A percentile compares a stretch with the other conserved stretches of the same genome.
These are phyloP conservation scores for Prosapia bicincta DNA, from an alignment of 2,888 invertebrate species.

Conservation along the genomic window DNA sequence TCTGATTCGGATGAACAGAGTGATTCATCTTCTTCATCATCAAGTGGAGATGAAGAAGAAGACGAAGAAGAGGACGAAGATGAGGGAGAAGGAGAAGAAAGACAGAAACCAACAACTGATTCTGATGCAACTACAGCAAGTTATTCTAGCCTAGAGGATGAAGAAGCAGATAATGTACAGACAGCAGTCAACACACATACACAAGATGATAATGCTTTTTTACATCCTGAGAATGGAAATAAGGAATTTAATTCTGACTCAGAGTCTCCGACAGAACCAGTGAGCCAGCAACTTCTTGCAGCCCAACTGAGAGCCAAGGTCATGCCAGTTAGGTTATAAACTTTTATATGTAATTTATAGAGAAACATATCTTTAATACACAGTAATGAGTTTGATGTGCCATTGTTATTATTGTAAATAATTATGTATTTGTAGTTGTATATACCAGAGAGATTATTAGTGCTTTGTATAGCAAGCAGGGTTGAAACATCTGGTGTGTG, in stretches of 20 bases:
- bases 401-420: neutral
- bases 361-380: neutral
- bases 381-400: neutral
- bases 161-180: slow-evolving; percentile 45
- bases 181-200: slow-evolving; percentile 13
- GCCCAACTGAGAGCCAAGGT: slow-evolving; percentile 4
- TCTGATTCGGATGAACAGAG: slow-evolving; percentile 40
- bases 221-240: slow-evolving; percentile 28
- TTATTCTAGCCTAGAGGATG: slow-evolving; percentile 54
- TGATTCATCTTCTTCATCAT: slow-evolving; percentile 43
- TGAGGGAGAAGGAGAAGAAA: slow-evolving; percentile 19
- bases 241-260: slow-evolving; percentile 47
- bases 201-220: slow-evolving; percentile 32
- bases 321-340: neutral
- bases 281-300: slow-evolving; percentile 30
- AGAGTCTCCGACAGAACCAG: slow-evolving; percentile 53
- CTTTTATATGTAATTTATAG: neutral
- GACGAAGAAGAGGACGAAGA: slow-evolving; percentile 27
- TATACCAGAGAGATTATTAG: neutral
- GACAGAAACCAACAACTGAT: slow-evolving; percentile 39
- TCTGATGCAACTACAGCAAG: slow-evolving; percentile 53
- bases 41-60: slow-evolving; percentile 45
- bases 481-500: no score
- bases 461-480: no score
- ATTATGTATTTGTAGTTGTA: neutral